Base-by-base conservation (phyloP, 53 echinoderm and acorn worm genomes). In the Echinometra lucunter region DNA sequence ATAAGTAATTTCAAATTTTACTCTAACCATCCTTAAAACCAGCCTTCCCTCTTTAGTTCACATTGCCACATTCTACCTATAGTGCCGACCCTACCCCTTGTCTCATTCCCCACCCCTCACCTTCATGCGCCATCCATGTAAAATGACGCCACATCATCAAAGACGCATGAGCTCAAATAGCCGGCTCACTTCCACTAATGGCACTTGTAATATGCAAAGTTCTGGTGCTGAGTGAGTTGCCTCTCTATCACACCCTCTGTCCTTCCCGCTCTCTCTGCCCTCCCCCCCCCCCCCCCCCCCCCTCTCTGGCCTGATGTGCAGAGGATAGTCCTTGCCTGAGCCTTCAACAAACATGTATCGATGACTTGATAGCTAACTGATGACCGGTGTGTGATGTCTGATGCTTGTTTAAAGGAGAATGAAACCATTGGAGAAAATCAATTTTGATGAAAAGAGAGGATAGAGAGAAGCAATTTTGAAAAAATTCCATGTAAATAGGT, bases 151-250 rank as follows among this genome's bases (percentile, higher is more conserved):
- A 42, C 17, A 4, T 19, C 78, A 78, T 78, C 38, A 21, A 78
- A 30, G 8, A n/a, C n/a, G n/a, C n/a, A 40, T 19, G 38, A 78
- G 78, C 78, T 78, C 42, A 78, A 78, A 78, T 19, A 42, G 42
- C 78, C 42, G 5, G 78, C 40, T 78, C 38, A 78, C 78, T 78
- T 78, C 42, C 78, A 78, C 78, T 78, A 78, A 78, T 78, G 78
- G 78, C 78, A 78, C 78, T 78, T 78, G 78, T 78, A 78, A 78
- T 78, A 78, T 42, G 40, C 78, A 78, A 42, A 78, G 78, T 78
- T 78, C 78, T 40, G 78, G 21, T 40, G 78, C 21, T 78, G 78
- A 78, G 38, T 78, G 78, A 78, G 42, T 78, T 17, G 42, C 21
- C 78, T 40, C 21, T 2, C 78, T 40, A 38, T 37, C 74, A n/a